A percentile compares a stretch with the other conserved stretches of the same genome.
phyloP scores from a whole-genome alignment of 2,797 vertebrate genomes.

The Helostoma temminkii region DNA sequence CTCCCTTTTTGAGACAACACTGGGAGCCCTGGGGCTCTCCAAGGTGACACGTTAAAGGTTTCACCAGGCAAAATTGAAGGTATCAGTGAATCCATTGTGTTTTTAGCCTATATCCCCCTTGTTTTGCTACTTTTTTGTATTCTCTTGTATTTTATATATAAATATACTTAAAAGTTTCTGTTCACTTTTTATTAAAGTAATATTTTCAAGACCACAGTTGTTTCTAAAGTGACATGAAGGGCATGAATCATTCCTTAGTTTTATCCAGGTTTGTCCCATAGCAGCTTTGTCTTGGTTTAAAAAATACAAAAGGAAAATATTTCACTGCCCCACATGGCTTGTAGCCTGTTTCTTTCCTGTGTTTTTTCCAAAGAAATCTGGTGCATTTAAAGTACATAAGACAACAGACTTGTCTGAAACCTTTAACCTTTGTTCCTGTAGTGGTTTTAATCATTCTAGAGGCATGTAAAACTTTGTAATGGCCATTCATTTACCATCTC shows the following conservation, averaged over 20 bases:
- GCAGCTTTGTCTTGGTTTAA: constrained; percentile 66
- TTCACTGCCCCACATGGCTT: constrained; percentile 74
- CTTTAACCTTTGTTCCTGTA: constrained; percentile 41
- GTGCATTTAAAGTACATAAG: constrained; percentile 76
- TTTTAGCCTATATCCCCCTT: constrained; percentile 84
- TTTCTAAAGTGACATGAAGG: constrained; percentile 80
- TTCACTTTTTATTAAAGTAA: constrained; percentile 89
- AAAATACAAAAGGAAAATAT: constrained; percentile 41
- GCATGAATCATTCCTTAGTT: constrained; percentile 72
- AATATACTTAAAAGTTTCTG: constrained; percentile 87
- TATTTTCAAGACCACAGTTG: constrained; percentile 86
- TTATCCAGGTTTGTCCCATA: constrained; percentile 65
- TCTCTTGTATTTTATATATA: constrained; percentile 91
- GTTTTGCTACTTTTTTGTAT: constrained; percentile 90
- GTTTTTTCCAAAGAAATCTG: constrained; percentile 69
- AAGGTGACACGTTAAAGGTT: constrained; percentile 65
- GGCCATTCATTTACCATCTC: constrained; percentile 16
- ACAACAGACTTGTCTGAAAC: constrained; percentile 53
- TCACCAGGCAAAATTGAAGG: constrained; percentile 82
- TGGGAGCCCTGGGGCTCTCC: constrained; percentile 72
- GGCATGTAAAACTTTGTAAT: constrained; percentile 62
- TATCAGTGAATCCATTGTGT: constrained; percentile 83
- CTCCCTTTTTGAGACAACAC: constrained; percentile 62
- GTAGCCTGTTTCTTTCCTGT: constrained; percentile 65
- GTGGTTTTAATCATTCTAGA: constrained; percentile 60